Base-by-base conservation (phyloP, 92 coral and sea anemone species). In the Palythoa heliodiscus region DNA sequence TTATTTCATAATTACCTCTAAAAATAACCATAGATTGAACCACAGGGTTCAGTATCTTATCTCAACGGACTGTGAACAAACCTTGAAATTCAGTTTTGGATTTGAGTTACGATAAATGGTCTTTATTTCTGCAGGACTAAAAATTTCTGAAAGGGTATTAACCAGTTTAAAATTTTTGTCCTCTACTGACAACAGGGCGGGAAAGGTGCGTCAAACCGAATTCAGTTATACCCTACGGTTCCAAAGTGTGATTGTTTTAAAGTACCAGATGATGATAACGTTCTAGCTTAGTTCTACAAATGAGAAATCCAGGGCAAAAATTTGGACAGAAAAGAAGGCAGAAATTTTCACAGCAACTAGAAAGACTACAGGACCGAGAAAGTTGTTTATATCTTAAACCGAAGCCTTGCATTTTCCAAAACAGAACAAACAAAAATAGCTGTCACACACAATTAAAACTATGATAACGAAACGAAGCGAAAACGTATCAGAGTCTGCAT, bases 1-100 rank as follows among this genome's bases (percentile, higher is more conserved):
- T 72, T 72, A 72, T 40, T 72, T 40, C n/a, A 72, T 72, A 72
- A 72, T 72, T 55, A 24, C 15, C 53, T 72, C 38, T 72, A 50
- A 19, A 72, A 23, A 39, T 52, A 7, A 72, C 39, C 76, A 20
- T 10, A 40, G 53, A 72, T 72, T 29, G 35, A 39, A 37, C 23
- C 20, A 10, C 76, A 8, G 17, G 39, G 13, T 72, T 24, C 38
- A 17, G 76, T 72, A 72, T 72, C 53, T 48, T n/a, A 10, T 72
- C 76, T 72, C 76, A 25, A 11, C 55, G 39, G 53, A 55, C 29
- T 22, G 38, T 6, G 76, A 43, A 43, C n/a, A 35, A 72, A 72
- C 52, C 5, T 48, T 35, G 52, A 72, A 50, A 72, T 19, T 1
- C n/a, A n/a, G n/a, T 48, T 39, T 16, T 35, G 76, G 25, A 43